phyloP scores from a whole-genome alignment of 2,797 vertebrate genomes.

The Neoniphon sammara region DNA sequence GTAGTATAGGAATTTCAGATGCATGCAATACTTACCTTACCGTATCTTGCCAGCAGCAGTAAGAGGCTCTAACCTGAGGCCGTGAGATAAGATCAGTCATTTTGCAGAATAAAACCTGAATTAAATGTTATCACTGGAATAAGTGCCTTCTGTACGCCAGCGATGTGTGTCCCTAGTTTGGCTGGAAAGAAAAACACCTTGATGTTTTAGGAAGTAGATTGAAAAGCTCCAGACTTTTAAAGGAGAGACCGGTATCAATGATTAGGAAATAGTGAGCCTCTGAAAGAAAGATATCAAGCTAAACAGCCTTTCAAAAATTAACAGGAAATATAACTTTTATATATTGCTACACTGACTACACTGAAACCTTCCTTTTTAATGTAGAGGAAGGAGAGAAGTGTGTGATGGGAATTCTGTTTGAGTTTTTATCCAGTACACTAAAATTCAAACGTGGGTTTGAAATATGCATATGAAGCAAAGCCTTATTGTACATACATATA shows the following conservation, averaged over 20 bases:
- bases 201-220: neutral
- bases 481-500: neutral
- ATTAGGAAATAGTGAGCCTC: neutral
- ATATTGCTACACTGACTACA: neutral
- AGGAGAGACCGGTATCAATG: neutral
- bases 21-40: conserved; percentile 34
- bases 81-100: conserved; percentile 65
- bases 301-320: neutral
- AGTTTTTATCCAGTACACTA: neutral
- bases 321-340: neutral
- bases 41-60: conserved; percentile 44
- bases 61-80: conserved; percentile 39
- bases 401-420: neutral
- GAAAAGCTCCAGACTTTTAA: neutral
- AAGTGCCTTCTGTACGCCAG: conserved; percentile 25
- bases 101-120: conserved; percentile 60
- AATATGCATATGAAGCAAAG: neutral
- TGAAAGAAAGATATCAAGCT: conserved; percentile 8
- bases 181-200: conserved; percentile 21
- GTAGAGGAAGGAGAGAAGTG: neutral
- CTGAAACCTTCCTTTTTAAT: neutral
- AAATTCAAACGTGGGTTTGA: neutral
- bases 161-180: conserved; percentile 39
- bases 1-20: conserved; percentile 38
- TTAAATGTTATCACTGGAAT: conserved; percentile 54